Evolutionary conservation across 2,113 vertebrate genomes (phyloP), one percentile per base, ranked within the genome.

Genomic region (Polyodon spathula): DNA sequence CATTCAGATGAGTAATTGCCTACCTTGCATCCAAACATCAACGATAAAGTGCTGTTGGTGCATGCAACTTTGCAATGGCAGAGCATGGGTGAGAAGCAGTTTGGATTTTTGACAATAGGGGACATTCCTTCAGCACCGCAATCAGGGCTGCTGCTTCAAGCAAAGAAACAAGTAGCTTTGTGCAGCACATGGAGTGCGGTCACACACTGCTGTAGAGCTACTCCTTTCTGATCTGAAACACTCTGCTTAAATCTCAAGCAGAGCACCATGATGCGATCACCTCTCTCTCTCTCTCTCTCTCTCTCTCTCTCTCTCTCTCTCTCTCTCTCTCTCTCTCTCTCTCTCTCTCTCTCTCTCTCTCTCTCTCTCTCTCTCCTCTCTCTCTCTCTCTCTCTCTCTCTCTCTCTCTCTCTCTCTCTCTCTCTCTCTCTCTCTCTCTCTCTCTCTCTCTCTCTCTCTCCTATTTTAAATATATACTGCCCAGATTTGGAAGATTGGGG

Each of bases 1-100:
- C 15, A 65, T 59, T 69, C 68, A 74, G 70, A 71, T 64, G 64
- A 77, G 74, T 64, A 70, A 65, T 62, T 37, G 81, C 91, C 85
- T 96, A 96, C 94, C 94, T 97, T 95, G 79, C 94, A 97, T 86
- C 93, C 91, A 82, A 96, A 96, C 92, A 97, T 93, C 86, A 97
- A 84, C 73, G 91, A 95, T 63, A 97, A 84, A 77, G 90, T 89
- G 87, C 88, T 95, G 90, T 91, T 93, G 84, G 88, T 89, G 79
- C 94, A 95, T 78, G 91, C 90, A 88, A 93, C 88, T 91, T 94
- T 96, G 88, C 94, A 95, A 88, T 97, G 93, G 88, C 93, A 96
- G 80, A 93, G 89, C 90, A 93, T 83, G 64, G 93, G 92, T 74
- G 87, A 87, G 73, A 86, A 83, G 84, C 91, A 88, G 76, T 89